Evolutionary conservation across 2,797 vertebrate genomes (phyloP).

Genomic region (Melanotaenia pygmaea): DNA sequence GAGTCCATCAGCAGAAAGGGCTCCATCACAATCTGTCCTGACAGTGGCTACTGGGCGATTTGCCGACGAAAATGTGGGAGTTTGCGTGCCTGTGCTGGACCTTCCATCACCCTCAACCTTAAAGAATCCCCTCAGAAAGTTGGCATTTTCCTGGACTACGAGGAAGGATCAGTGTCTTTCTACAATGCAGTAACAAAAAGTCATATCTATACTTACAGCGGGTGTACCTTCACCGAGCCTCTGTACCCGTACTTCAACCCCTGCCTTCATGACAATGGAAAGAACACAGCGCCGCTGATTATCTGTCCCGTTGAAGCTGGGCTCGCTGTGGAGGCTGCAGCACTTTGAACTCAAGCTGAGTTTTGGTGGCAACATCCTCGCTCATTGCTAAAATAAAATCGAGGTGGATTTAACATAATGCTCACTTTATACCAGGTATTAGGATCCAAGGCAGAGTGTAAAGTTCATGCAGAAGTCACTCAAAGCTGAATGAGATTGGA

Average conservation of each 20-base stretch:
- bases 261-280: slow-evolving; percentile 67
- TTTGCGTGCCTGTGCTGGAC: slow-evolving; percentile 63
- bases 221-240: slow-evolving; percentile 62
- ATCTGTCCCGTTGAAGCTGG: slow-evolving; percentile 44
- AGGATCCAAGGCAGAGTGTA: no score
- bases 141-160: slow-evolving; percentile 73
- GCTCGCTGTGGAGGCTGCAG: not conserved
- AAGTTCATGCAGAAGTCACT: no score
- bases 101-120: slow-evolving; percentile 53
- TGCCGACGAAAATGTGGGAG: slow-evolving; percentile 65
- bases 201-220: slow-evolving; percentile 74
- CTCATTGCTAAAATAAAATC: not conserved
- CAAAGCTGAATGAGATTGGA: not conserved
- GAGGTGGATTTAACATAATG: not conserved
- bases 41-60: slow-evolving; percentile 76
- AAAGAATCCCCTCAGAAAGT: slow-evolving; percentile 60
- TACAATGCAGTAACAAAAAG: slow-evolving; percentile 57
- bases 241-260: slow-evolving; percentile 78
- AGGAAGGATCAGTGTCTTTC: slow-evolving; percentile 74
- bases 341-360: not conserved
- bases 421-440: not conserved
- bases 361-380: not conserved
- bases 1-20: slow-evolving; percentile 81
- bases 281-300: slow-evolving; percentile 67
- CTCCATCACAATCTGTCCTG: slow-evolving; percentile 63